Conservation (phyloP, 2,797 vertebrate species). For the Spheniscus humboldti region DNA sequence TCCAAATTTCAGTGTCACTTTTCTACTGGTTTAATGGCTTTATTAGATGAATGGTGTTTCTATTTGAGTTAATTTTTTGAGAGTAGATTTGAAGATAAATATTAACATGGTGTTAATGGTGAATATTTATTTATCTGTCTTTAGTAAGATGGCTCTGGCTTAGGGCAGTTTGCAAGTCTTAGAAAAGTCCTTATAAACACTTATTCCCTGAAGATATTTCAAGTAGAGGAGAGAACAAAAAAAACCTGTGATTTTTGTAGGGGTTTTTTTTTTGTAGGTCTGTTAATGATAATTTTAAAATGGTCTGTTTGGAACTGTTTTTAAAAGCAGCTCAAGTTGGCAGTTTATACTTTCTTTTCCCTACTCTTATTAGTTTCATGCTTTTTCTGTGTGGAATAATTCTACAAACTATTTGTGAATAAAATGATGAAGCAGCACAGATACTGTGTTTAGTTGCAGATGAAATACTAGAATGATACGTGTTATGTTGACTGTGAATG, state of each 20-base stretch:
- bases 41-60: not conserved
- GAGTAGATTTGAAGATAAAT: not conserved
- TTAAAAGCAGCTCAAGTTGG: not conserved
- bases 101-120: not conserved
- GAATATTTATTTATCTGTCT: not conserved
- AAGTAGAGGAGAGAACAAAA: not conserved
- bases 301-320: not conserved
- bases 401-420: not conserved
- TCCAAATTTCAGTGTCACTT: not conserved
- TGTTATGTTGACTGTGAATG: not conserved
- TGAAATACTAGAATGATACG: not conserved
- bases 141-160: not conserved
- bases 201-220: not conserved
- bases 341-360: not conserved
- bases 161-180: not conserved
- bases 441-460: not conserved
- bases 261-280: not conserved
- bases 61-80: not conserved
- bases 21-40: not conserved
- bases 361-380: not conserved
- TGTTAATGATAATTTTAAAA: not conserved
- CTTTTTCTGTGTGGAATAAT: not conserved
- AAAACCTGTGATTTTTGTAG: not conserved
- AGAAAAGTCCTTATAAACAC: not conserved
- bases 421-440: not conserved